Percentiles rank a stretch among this genome's conserved stretches.
These are phyloP conservation scores for Urocolius indicus DNA, from an alignment of 2,113 vertebrate species.

Conservation along the genomic window DNA sequence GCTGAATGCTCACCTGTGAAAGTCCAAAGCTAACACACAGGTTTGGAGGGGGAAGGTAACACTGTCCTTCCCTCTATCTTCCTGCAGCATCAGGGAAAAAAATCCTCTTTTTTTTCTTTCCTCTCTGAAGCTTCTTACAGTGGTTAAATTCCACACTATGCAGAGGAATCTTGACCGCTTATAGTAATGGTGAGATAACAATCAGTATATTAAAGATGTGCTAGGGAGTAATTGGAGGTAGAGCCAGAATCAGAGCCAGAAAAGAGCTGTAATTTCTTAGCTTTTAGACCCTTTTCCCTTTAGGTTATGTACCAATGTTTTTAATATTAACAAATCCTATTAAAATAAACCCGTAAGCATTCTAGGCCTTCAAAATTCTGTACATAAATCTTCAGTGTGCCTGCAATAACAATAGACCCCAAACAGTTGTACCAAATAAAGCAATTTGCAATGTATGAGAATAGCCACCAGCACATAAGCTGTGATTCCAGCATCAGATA, in stretches of 20 bases:
- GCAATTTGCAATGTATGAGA: conserved; percentile 2
- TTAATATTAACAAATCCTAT: not conserved
- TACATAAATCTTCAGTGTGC: not conserved
- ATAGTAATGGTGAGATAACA: not conserved
- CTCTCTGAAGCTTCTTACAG: not conserved
- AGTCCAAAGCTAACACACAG: not conserved
- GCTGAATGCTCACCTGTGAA: not conserved
- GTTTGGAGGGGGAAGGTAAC: not conserved
- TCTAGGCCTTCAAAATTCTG: not conserved
- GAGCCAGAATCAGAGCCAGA: not conserved
- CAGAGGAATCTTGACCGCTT: not conserved
- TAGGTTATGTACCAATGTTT: not conserved
- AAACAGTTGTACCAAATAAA: not conserved
- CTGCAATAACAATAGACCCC: not conserved
- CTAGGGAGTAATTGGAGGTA: not conserved
- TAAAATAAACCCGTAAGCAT: not conserved
- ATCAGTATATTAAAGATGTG: not conserved
- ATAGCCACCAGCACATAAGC: not conserved
- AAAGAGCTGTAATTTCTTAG: not conserved
- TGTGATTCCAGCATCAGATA: not conserved
- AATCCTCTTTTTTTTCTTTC: not conserved
- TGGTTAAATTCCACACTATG: not conserved
- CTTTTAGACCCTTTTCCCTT: not conserved
- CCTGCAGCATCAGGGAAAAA: not conserved
- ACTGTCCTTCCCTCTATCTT: not conserved